Percentiles rank a stretch among this genome's conserved stretches.
Conservation (phyloP, 2,797 vertebrate species). For the Pyrocephalus nanus region DNA sequence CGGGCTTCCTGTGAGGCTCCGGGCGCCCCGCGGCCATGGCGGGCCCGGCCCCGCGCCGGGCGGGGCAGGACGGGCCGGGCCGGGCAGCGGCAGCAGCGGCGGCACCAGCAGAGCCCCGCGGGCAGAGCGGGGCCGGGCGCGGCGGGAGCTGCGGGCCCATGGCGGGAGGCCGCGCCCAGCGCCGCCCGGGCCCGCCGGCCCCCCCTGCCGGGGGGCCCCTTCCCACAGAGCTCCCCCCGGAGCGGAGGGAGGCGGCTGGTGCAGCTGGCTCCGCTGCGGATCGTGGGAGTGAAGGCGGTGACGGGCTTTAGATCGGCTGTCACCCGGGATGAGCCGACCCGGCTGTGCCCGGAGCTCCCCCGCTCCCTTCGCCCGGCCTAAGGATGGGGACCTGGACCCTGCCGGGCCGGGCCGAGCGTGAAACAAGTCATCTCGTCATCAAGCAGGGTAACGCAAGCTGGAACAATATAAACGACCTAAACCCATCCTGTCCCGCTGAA, state of each 20-base stretch:
- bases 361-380: rapidly evolving
- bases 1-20: background rate
- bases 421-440: rapidly evolving
- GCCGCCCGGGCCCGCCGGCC: background rate
- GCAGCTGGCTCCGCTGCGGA: background rate
- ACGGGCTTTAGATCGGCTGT: background rate
- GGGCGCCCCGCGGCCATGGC: background rate
- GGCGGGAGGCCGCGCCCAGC: too few species aligned
- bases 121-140: too few species aligned
- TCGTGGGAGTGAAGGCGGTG: rapidly evolving
- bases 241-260: background rate
- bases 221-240: background rate
- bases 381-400: background rate
- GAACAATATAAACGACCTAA: rapidly evolving
- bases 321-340: rapidly evolving
- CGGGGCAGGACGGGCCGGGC: background rate
- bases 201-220: background rate
- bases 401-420: background rate
- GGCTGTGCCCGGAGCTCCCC: background rate
- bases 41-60: background rate
- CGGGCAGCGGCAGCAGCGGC: too few species aligned
- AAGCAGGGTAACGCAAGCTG: rapidly evolving
- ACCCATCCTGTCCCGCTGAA: background rate
- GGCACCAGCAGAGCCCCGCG: too few species aligned
- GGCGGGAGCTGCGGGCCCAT: too few species aligned